phyloP scores from a whole-genome alignment of 92 coral and sea anemone genomes.

The Paragorgia papillata region DNA sequence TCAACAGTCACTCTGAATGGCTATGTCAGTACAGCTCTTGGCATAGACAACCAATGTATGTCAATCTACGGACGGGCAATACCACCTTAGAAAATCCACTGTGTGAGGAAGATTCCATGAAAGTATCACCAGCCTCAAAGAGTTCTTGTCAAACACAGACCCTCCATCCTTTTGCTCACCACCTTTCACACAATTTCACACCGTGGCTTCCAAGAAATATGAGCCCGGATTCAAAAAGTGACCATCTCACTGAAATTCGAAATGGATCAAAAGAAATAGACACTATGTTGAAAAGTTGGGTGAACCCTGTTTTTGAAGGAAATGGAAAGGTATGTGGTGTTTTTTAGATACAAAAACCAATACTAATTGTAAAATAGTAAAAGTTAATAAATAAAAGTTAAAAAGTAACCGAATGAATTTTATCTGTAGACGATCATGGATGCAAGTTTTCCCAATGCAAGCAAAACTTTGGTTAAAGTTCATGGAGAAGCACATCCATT shows the following conservation, averaged over 20 bases:
- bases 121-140: neutral
- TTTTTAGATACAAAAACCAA: too few relatives aligned
- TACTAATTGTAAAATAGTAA: too few relatives aligned
- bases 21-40: constrained; percentile 60
- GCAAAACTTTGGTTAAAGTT: constrained; percentile 52
- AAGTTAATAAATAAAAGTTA: too few relatives aligned
- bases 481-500: constrained; percentile 71
- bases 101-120: neutral
- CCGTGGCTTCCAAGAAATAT: constrained; percentile 92
- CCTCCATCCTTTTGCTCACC: constrained; percentile 73
- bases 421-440: constrained; percentile 65
- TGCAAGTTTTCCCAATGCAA: constrained; percentile 55
- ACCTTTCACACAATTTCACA: constrained; percentile 85
- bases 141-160: constrained; percentile 6
- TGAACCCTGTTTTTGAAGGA: constrained; percentile 79
- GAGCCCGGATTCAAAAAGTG: neutral
- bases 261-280: neutral
- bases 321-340: constrained; percentile 71
- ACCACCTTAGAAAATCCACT: constrained; percentile 68
- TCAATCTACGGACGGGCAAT: constrained; percentile 83
- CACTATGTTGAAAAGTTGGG: constrained; percentile 74
- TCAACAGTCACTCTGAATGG: constrained; percentile 58
- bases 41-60: constrained; percentile 57
- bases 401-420: too few relatives aligned
- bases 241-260: constrained; percentile 8